A percentile compares a stretch with the other conserved stretches of the same genome.
These are phyloP conservation scores for Galagoides demidoff DNA, from an alignment of 2,797 vertebrate species.

Conservation along the genomic window DNA sequence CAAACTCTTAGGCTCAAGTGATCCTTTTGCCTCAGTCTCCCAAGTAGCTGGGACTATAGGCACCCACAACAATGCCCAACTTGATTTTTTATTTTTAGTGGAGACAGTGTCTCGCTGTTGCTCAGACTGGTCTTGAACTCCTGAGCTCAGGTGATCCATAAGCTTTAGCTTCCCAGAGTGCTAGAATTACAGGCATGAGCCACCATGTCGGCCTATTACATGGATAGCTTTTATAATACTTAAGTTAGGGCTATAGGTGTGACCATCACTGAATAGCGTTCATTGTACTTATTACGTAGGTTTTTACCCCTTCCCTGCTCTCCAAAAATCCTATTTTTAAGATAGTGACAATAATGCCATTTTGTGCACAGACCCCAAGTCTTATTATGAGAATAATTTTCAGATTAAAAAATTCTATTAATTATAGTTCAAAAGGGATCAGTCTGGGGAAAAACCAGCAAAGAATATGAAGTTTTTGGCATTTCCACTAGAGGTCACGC, in stretches of 20 bases:
- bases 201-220: not conserved
- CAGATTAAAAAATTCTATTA: not conserved
- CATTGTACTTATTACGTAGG: not conserved
- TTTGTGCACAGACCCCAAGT: not conserved
- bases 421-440: not conserved
- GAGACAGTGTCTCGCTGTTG: too few relatives aligned
- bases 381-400: not conserved
- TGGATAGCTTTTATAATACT: not conserved
- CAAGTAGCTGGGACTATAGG: too few relatives aligned
- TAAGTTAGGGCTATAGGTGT: not conserved
- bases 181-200: too few relatives aligned
- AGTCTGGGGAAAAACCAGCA: not conserved
- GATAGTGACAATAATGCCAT: not conserved
- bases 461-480: not conserved
- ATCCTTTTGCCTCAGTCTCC: too few relatives aligned
- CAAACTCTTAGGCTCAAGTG: too few relatives aligned
- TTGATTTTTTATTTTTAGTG: too few relatives aligned
- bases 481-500: constrained; percentile 57
- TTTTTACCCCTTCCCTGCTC: not conserved
- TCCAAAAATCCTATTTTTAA: not conserved
- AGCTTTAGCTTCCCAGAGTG: too few relatives aligned
- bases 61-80: too few relatives aligned
- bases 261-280: not conserved
- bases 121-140: too few relatives aligned
- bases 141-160: too few relatives aligned